Conservation (phyloP, 1,140 invertebrate genomes). For the Idris sp. region DNA sequence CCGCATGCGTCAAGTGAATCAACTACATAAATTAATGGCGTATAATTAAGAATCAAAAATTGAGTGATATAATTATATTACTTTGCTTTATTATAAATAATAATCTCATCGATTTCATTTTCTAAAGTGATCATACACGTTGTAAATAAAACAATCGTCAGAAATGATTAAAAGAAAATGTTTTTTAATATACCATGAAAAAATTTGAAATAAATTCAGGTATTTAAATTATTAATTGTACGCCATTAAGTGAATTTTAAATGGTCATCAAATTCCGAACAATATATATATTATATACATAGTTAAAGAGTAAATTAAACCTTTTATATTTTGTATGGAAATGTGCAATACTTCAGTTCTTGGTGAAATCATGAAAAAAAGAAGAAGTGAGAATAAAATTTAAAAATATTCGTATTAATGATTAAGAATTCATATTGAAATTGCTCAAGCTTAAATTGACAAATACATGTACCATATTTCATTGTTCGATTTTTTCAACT, state of each 20-base stretch:
- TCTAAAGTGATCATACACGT: no score
- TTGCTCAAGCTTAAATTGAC: conserved; percentile 57
- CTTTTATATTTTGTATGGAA: conserved; percentile 58
- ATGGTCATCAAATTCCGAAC: not conserved
- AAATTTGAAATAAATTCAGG: no score
- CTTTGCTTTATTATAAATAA: no score
- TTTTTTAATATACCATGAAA: no score
- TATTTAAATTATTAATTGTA: conserved; percentile 25
- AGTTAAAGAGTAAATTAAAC: conserved; percentile 44
- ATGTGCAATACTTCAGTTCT: conserved; percentile 45
- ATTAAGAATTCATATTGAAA: conserved; percentile 49
- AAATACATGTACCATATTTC: conserved; percentile 26
- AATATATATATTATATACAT: conserved; percentile 39
- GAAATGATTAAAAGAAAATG: not conserved
- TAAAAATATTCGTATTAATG: conserved; percentile 46
- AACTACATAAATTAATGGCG: conserved; percentile 32
- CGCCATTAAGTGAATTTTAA: conserved; percentile 22
- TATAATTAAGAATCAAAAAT: no score
- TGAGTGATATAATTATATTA: no score
- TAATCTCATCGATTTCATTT: no score
- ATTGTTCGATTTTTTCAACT: conserved; percentile 3
- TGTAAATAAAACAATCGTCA: conserved; percentile 33
- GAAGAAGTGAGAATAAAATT: conserved; percentile 26
- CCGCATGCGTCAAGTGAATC: conserved; percentile 25
- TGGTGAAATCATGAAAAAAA: conserved; percentile 1